A percentile compares a stretch with the other conserved stretches of the same genome.
Conservation (phyloP, 2,113 vertebrate species). For the Apaloderma vittatum region DNA sequence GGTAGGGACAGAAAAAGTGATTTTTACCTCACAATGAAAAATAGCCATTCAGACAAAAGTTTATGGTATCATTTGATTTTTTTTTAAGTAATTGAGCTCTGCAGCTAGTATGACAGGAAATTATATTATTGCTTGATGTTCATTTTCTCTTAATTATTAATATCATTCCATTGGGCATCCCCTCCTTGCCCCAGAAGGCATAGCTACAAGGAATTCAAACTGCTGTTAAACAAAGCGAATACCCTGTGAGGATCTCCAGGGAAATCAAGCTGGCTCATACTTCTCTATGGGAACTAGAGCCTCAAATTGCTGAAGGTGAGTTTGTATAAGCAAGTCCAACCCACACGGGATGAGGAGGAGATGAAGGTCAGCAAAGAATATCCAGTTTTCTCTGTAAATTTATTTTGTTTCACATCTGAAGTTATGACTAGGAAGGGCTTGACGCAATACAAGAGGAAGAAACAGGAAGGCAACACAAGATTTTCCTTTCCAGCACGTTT, state of each 20-base stretch:
- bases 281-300: background rate
- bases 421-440: background rate
- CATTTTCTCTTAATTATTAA: background rate
- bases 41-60: background rate
- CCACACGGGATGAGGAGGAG: background rate
- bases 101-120: background rate
- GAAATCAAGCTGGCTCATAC: background rate
- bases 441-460: background rate
- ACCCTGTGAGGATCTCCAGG: background rate
- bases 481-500: conserved; percentile 49
- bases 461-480: background rate
- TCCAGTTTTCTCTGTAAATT: background rate
- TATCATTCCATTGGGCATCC: background rate
- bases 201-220: background rate
- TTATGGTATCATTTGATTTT: background rate
- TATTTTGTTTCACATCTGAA: background rate
- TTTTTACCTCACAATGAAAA: background rate
- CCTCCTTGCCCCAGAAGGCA: background rate
- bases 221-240: background rate
- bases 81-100: background rate
- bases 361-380: background rate
- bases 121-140: background rate
- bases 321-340: background rate
- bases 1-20: background rate
- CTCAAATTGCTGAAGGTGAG: background rate